Conservation (phyloP, 2,888 invertebrate species). For the Plagiodera versicolora region DNA sequence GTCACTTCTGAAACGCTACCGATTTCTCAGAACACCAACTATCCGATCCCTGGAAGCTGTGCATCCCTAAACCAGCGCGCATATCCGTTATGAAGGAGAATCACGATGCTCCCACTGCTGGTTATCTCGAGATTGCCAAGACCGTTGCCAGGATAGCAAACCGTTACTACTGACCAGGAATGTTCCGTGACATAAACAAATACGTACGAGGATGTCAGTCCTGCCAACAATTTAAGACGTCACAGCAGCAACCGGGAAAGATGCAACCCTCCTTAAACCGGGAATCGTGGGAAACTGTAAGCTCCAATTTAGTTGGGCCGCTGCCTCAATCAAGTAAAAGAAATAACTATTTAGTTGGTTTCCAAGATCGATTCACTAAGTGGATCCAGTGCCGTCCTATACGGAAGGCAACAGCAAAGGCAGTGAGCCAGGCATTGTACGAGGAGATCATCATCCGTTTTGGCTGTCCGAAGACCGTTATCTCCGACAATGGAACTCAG, state of each 20-base stretch:
- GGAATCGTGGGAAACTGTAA: conserved; percentile 1
- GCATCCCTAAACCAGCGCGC: conserved; percentile 7
- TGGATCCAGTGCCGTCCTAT: conserved; percentile 28
- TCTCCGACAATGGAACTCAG: conserved; percentile 1
- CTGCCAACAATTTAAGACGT: conserved; percentile 36
- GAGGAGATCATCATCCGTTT: conserved; percentile 1
- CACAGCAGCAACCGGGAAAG: conserved; percentile 29
- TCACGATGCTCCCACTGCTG: conserved; percentile 7
- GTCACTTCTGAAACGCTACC: conserved; percentile 7
- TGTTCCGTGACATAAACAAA: conserved; percentile 31
- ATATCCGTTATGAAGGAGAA: conserved; percentile 6
- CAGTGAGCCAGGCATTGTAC: conserved; percentile 12
- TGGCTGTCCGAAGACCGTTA: neutral
- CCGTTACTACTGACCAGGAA: conserved; percentile 41
- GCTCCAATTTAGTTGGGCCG: conserved; percentile 14
- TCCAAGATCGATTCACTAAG: conserved; percentile 32
- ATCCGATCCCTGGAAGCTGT: conserved; percentile 19
- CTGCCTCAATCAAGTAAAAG: conserved; percentile 14
- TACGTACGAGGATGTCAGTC: conserved; percentile 34
- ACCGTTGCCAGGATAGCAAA: conserved; percentile 28
- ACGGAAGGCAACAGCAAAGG: conserved; percentile 21
- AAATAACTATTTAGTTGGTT: conserved; percentile 23
- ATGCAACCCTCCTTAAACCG: conserved; percentile 21
- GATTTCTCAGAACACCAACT: conserved; percentile 13
- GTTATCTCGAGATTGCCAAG: conserved; percentile 22